Evolutionary conservation across 2,113 vertebrate genomes (phyloP), one percentile per base, ranked within the genome.

Genomic region (Ramphastos sulfuratus): DNA sequence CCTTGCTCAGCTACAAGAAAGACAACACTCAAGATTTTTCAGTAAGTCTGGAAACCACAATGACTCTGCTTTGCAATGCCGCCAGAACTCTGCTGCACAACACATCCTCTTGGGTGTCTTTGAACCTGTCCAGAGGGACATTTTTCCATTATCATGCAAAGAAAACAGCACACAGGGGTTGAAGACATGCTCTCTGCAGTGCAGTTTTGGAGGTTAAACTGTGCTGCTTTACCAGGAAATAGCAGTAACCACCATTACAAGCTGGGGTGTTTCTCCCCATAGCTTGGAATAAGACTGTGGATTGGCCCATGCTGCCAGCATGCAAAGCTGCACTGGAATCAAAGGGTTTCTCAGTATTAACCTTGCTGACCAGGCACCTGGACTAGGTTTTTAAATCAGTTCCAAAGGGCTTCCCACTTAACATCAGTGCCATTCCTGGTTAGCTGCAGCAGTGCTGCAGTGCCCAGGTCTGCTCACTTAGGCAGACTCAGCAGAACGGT

Each of bases 231-330:
- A 44, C 15, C 0, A 4, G 35, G 7, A 87, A 46, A 2, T 0
- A 89, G 56, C n/a, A 77, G 37, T 48, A 52, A 42, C 7, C 46
- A 56, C 20, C 48, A 59, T 3, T 19, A 63, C 0, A 0, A 92
- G 15, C 4, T 18, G 14, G 8, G 9, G 11, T 4, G 35, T 59
- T 77, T 81, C 46, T 63, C 35, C 39, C 18, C 25, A 42, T 9
- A 56, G 59, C 18, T 31, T 17, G 50, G 23, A 33, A 19, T 42
- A 73, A 69, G 37, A 21, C 12, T 31, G 21, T 18, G 28, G 18
- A 19, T 20, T 66, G 64, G 39, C 66, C 46, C 2, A 1, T 0
- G 1, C 30, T 74, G 35, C 15, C 4, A 2, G 20, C 4, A 9
- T 15, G 8, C 76, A 85, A 85, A 90, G 25, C 28, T 27, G 30